phyloP scores from a whole-genome alignment of 2,888 invertebrate species.

The Drosophila niveifrons region DNA sequence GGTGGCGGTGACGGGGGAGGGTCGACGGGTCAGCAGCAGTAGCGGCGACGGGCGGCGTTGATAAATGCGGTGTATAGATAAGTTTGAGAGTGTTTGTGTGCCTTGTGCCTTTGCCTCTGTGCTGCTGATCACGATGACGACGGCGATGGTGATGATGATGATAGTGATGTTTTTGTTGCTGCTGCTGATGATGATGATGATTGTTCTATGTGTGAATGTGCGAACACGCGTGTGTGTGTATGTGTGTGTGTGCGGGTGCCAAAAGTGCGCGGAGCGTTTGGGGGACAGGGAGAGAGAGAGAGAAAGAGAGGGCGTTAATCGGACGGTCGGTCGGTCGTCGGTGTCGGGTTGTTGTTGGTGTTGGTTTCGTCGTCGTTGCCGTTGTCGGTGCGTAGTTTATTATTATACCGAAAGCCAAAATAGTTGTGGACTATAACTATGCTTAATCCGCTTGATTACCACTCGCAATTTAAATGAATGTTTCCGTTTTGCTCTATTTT shows the following conservation, averaged over 20 bases:
- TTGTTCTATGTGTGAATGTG: slow-evolving; percentile 27
- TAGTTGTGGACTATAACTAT: slow-evolving; percentile 47
- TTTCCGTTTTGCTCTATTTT: slow-evolving; percentile 67
- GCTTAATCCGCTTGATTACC: slow-evolving; percentile 67
- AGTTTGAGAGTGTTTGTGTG: slow-evolving; percentile 49
- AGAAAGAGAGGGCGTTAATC: slow-evolving; percentile 53
- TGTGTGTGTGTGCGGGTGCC: slow-evolving; percentile 52
- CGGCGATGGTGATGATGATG: slow-evolving; percentile 27
- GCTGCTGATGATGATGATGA: slow-evolving; percentile 26
- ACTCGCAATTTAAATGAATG: slow-evolving; percentile 72
- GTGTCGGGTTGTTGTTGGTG: slow-evolving; percentile 45
- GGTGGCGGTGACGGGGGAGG: slow-evolving; percentile 10
- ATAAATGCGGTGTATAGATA: slow-evolving; percentile 70
- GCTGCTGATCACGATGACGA: slow-evolving; percentile 30
- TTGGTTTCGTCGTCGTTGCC: slow-evolving; percentile 44
- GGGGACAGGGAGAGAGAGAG: not conserved
- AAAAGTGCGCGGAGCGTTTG: slow-evolving; percentile 56
- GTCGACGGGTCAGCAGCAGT: slow-evolving; percentile 26
- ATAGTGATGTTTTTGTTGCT: slow-evolving; percentile 25
- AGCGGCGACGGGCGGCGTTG: slow-evolving; percentile 52
- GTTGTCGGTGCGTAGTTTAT: slow-evolving; percentile 67
- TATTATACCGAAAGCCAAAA: slow-evolving; percentile 48
- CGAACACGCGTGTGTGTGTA: slow-evolving; percentile 17
- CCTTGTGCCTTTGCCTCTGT: slow-evolving; percentile 18
- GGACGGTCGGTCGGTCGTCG: slow-evolving; percentile 39